Percentiles rank a stretch among this genome's conserved stretches.
Evolutionary conservation across 2,113 vertebrate genomes (phyloP).

Genomic region (Beaufortia kweichowensis): DNA sequence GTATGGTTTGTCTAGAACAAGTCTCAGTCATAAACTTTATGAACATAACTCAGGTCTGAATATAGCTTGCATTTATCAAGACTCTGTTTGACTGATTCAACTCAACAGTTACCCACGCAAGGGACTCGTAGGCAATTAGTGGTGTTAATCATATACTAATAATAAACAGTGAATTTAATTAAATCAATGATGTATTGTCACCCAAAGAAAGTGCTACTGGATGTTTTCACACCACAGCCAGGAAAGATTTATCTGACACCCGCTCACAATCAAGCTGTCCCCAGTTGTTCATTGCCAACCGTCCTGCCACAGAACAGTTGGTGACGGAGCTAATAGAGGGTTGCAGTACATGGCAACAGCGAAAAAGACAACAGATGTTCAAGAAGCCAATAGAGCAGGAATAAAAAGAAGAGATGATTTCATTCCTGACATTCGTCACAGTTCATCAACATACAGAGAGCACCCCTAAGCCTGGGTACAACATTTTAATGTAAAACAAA

Average conservation of each 20-base stretch:
- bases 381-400: neutral
- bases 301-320: conserved; percentile 51
- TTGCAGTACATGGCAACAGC: conserved; percentile 47
- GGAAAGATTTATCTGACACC: conserved; percentile 33
- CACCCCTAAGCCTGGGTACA: neutral
- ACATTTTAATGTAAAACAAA: neutral
- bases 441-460: neutral
- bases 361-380: conserved; percentile 46
- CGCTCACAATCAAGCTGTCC: conserved; percentile 34
- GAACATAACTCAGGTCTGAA: conserved; percentile 5
- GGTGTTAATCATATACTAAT: conserved; percentile 41
- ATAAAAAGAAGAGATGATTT: neutral
- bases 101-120: conserved; percentile 9
- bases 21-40: conserved; percentile 22
- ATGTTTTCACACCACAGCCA: neutral
- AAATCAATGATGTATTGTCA: conserved; percentile 21
- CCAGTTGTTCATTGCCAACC: conserved; percentile 39
- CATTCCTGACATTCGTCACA: neutral
- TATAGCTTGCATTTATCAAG: conserved; percentile 25
- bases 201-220: neutral
- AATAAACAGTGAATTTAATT: conserved; percentile 36
- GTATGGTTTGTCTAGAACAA: neutral
- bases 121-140: conserved; percentile 24
- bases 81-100: conserved; percentile 19
- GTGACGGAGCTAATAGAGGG: conserved; percentile 50